These are phyloP conservation scores for Aelia acuminata DNA, from an alignment of 2,888 invertebrate genomes.

Conservation along the genomic window DNA sequence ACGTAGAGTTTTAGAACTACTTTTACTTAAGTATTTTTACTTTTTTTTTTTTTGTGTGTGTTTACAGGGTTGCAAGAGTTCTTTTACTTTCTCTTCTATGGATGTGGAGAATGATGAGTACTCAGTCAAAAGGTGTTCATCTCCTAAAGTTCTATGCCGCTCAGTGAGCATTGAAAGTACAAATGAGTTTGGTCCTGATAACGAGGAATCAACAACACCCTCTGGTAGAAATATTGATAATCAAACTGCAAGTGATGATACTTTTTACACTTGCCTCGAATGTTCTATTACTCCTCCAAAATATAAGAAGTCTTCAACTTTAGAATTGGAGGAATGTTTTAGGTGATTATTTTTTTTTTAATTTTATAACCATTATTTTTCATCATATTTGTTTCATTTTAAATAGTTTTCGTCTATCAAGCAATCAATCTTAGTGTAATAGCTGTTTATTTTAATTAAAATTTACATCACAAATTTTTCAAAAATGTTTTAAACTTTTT, in stretches of 20 bases:
- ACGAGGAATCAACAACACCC: background rate
- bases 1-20: background rate
- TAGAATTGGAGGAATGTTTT: constrained; percentile 1
- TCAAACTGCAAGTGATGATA: background rate
- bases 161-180: background rate
- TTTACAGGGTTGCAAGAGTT: background rate
- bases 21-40: no score
- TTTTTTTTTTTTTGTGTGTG: no score
- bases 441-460: no score
- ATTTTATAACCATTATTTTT: background rate
- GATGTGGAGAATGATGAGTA: background rate
- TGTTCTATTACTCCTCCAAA: constrained; percentile 7
- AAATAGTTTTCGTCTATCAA: no score
- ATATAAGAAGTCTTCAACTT: background rate
- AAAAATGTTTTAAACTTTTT: no score
- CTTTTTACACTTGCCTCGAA: constrained; percentile 16
- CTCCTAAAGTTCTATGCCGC: background rate
- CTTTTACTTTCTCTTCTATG: background rate
- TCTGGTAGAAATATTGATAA: constrained; percentile 1
- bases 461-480: no score
- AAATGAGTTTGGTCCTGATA: background rate
- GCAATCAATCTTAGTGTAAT: no score
- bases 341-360: background rate
- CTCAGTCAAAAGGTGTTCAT: background rate
- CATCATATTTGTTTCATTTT: no score